Base-by-base conservation (phyloP, 2,797 vertebrate species). In the Squalus acanthias region DNA sequence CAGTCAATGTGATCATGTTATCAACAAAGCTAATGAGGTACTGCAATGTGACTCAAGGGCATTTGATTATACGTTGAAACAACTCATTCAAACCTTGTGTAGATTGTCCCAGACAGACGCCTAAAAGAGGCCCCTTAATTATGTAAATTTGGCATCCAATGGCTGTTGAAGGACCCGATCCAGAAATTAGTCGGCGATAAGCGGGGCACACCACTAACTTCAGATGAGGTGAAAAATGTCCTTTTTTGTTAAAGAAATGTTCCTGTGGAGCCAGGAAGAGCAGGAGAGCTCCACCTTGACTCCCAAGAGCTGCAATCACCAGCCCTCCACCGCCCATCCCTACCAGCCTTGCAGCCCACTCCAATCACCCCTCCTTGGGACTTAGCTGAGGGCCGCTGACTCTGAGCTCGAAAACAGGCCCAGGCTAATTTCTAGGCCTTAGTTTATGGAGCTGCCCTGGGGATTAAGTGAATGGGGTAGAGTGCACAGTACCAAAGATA, bases 21-120 rank as follows among this genome's bases (percentile, higher is more conserved):
- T 53, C 70, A 57, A 74, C 50, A 39, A 76, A 50, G 24, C 70
- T 95, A 95, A 95, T 74, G 69, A 95, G 50, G 26, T 57, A 33
- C 29, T 57, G 29, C 13, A n/a, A 57, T 76, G 70, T 60, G 7
- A 76, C 94, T 95, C 69, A 95, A 76, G 70, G 89, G 70, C 46
- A 76, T 95, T 95, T 95, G 29, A 95, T 74, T 95, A 74, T 74
- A 57, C 74, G 70, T 63, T 33, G 33, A 33, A 95, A 53, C 94
- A 74, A 53, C 88, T 72, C 39, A 53, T 53, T 33, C 69, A 29
- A 95, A 57, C 13, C 33, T 63, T n/a, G 26, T 33, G n/a, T 20
- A 67, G 7, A 67, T 67, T 67, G 63, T 93, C 91, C 7, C 15
- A 39, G 5, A 17, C 17, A 15, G 57, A n/a, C 12, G 2, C 74